Evolutionary conservation across 2,797 vertebrate species (phyloP).

Genomic region (Spinibarbus caldwelli): DNA sequence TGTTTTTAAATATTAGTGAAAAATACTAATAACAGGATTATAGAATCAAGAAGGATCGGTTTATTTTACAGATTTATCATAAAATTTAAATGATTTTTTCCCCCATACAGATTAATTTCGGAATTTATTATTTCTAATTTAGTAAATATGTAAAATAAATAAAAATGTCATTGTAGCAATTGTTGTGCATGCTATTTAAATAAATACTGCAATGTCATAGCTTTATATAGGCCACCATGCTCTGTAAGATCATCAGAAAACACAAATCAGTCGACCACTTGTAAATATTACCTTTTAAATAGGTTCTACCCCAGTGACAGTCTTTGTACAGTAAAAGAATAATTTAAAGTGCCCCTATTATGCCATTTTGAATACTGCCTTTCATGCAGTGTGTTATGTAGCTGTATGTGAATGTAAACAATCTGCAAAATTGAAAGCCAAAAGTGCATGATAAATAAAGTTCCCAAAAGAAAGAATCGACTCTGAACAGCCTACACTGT

Average conservation of each 20-base stretch:
- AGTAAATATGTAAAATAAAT: background rate
- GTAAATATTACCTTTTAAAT: background rate
- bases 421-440: too few species aligned
- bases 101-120: background rate
- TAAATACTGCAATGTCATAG: background rate
- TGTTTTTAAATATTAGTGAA: background rate
- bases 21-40: background rate
- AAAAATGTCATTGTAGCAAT: background rate
- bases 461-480: too few species aligned
- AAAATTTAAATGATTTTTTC: too few species aligned
- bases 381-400: too few species aligned
- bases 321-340: background rate
- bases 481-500: too few species aligned
- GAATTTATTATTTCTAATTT: background rate
- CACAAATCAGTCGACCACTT: background rate
- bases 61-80: background rate
- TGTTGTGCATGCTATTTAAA: background rate
- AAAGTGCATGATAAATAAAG: too few species aligned
- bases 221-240: too few species aligned
- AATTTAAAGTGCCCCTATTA: background rate
- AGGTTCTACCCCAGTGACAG: background rate
- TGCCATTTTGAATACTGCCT: too few species aligned
- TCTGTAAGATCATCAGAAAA: background rate
- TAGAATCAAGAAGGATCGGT: background rate
- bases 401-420: too few species aligned